These are phyloP conservation scores for Poliocrania exsul DNA, from an alignment of 2,797 vertebrate species.

Conservation along the genomic window DNA sequence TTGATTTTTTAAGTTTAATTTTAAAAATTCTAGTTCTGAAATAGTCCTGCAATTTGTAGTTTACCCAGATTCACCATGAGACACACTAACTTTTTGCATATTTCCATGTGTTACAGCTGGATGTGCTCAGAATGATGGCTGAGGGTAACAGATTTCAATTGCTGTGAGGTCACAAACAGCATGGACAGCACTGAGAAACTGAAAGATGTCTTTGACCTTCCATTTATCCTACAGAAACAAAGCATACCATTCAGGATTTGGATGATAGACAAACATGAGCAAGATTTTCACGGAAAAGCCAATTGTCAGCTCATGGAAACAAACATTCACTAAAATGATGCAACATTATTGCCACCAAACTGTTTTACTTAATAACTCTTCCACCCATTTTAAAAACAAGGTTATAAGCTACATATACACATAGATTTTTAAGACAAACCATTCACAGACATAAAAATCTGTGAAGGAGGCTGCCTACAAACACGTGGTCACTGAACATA, in stretches of 20 bases:
- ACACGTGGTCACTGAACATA: not conserved
- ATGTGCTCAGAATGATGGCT: not conserved
- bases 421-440: not conserved
- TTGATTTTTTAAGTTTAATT: not conserved
- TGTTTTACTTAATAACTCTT: not conserved
- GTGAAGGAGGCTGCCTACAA: not conserved
- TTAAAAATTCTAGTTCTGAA: not conserved
- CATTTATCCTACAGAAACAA: not conserved
- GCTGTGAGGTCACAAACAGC: not conserved
- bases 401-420: not conserved
- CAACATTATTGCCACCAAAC: not conserved
- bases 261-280: fast-evolving
- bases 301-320: not conserved
- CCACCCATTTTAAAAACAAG: not conserved
- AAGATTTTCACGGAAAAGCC: not conserved
- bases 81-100: not conserved
- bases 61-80: not conserved
- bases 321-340: not conserved
- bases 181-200: not conserved
- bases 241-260: not conserved
- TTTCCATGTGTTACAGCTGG: not conserved
- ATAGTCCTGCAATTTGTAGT: not conserved
- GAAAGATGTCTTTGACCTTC: not conserved
- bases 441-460: not conserved
- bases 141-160: not conserved